Evolutionary conservation across 2,888 invertebrate genomes (phyloP).

Genomic region (Peribatodes rhomboidaria): DNA sequence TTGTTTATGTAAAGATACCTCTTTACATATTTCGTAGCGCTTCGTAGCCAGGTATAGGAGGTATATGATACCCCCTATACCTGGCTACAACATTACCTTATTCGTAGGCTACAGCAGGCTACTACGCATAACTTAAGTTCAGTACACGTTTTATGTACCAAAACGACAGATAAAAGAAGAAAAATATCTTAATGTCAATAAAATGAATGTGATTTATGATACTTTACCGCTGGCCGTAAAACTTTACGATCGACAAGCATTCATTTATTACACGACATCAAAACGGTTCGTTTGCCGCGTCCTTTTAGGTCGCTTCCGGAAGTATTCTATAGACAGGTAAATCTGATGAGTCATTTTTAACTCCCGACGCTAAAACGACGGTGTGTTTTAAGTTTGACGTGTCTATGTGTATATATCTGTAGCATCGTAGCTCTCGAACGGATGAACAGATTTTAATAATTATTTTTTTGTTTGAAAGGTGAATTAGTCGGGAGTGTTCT

Average conservation of each 20-base stretch:
- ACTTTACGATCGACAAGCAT: slow-evolving; percentile 41
- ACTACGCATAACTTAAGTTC: slow-evolving; percentile 3
- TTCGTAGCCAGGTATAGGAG: too few species aligned
- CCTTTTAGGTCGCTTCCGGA: slow-evolving; percentile 29
- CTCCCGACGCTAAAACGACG: too few species aligned
- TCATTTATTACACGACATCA: slow-evolving; percentile 48
- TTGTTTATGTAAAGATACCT: too few species aligned
- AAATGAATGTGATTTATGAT: slow-evolving; percentile 45
- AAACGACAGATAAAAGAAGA: slow-evolving; percentile 24
- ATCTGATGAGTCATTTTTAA: background rate
- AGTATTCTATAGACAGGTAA: slow-evolving; percentile 14
- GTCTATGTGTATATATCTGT: too few species aligned
- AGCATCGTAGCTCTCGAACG: too few species aligned
- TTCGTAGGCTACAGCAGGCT: background rate
- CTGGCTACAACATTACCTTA: too few species aligned
- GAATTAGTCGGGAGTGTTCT: too few species aligned
- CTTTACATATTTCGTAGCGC: too few species aligned
- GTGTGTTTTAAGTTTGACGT: too few species aligned
- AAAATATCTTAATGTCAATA: slow-evolving; percentile 30
- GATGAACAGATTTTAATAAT: too few species aligned
- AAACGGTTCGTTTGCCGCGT: slow-evolving; percentile 45
- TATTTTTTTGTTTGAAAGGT: too few species aligned
- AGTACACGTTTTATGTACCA: slow-evolving; percentile 4
- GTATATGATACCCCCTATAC: too few species aligned
- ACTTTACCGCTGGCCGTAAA: slow-evolving; percentile 39